These are phyloP conservation scores for Calameuta pallipes DNA, from an alignment of 2,888 invertebrate species.

Conservation along the genomic window DNA sequence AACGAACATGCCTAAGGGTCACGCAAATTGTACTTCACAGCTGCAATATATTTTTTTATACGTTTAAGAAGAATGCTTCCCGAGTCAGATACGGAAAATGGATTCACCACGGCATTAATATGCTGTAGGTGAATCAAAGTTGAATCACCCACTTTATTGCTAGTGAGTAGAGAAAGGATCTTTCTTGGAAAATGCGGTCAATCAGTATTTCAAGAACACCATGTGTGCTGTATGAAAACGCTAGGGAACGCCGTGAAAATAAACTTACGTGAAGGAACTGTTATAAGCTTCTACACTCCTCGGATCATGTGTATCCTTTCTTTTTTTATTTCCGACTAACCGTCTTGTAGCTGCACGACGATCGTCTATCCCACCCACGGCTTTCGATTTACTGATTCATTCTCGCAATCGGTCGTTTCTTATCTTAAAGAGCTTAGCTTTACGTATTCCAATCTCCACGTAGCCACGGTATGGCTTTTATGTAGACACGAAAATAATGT, in stretches of 20 bases:
- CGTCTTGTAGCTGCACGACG: background rate
- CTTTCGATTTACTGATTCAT: constrained; percentile 37
- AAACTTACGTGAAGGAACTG: background rate
- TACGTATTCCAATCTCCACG: background rate
- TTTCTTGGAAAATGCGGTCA: background rate
- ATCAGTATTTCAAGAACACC: background rate
- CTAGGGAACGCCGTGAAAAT: background rate
- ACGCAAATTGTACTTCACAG: background rate
- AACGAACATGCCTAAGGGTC: background rate
- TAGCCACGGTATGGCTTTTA: background rate
- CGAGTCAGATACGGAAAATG: background rate
- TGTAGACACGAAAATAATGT: background rate
- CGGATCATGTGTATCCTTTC: background rate
- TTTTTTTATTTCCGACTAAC: background rate
- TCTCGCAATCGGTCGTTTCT: constrained; percentile 28
- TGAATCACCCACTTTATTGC: background rate
- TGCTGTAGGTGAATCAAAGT: background rate
- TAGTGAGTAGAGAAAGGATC: background rate
- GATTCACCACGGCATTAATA: background rate
- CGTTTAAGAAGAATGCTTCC: background rate
- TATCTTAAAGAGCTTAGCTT: constrained; percentile 36
- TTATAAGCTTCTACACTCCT: background rate
- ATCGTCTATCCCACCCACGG: constrained; percentile 14
- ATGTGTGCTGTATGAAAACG: background rate
- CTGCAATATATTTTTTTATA: background rate